Conservation (phyloP, 2,113 vertebrate species). For the Lepus americanus region DNA sequence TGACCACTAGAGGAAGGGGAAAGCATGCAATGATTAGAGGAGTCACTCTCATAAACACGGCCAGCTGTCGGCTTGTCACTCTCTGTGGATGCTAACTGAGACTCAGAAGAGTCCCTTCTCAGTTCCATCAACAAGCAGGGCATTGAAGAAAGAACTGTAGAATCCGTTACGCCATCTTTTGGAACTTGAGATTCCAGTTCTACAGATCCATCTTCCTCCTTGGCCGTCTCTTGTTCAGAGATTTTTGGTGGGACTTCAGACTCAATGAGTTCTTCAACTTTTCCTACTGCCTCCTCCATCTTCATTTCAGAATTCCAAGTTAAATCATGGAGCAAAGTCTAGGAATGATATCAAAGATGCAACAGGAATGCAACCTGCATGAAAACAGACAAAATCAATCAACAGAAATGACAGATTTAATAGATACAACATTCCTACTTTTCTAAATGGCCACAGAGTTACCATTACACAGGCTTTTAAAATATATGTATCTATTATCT, state of each 20-base stretch:
- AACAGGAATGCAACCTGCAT: conserved; percentile 84
- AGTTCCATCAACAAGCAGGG: conserved; percentile 98
- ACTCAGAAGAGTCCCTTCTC: conserved; percentile 94
- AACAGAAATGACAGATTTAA: conserved; percentile 74
- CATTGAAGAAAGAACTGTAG: conserved; percentile 93
- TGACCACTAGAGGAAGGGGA: conserved; percentile 98
- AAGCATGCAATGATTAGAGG: conserved; percentile 97
- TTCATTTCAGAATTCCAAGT: conserved; percentile 93
- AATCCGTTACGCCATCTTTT: conserved; percentile 90
- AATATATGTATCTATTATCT: conserved; percentile 27
- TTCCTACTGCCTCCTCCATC: conserved; percentile 97
- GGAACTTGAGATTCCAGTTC: conserved; percentile 89
- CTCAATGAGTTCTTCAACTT: conserved; percentile 93
- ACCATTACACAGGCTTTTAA: conserved; percentile 39
- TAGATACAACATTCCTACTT: not conserved
- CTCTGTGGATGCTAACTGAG: conserved; percentile 92
- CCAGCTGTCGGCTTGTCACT: conserved; percentile 89
- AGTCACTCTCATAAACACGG: conserved; percentile 95
- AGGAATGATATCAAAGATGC: conserved; percentile 72
- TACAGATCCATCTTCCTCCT: conserved; percentile 89
- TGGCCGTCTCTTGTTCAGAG: conserved; percentile 87
- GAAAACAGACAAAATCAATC: conserved; percentile 81
- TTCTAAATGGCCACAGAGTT: conserved; percentile 42
- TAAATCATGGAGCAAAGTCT: conserved; percentile 88
- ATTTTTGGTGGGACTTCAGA: conserved; percentile 91